phyloP scores from a whole-genome alignment of 2,113 vertebrate species.

The Ictalurus punctatus region DNA sequence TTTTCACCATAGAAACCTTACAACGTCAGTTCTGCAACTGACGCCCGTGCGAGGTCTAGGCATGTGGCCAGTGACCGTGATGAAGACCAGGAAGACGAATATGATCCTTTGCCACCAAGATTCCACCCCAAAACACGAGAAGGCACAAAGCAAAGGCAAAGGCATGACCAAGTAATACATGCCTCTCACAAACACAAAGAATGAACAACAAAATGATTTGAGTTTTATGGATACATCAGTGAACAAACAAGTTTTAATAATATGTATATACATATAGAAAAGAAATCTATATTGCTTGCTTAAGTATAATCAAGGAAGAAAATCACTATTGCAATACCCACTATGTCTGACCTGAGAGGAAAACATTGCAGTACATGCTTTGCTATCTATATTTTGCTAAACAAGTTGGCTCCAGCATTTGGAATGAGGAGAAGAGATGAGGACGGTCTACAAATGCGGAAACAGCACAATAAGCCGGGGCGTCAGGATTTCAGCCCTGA shows the following conservation, averaged over 20 bases:
- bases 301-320: neutral
- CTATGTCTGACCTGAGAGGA: neutral
- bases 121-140: constrained; percentile 45
- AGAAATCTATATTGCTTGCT: neutral
- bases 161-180: constrained; percentile 52
- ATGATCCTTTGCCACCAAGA: constrained; percentile 30
- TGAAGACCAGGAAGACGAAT: constrained; percentile 18
- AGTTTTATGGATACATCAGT: neutral
- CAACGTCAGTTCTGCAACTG: constrained; percentile 35
- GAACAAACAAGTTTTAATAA: neutral
- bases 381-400: constrained; percentile 3
- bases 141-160: constrained; percentile 21
- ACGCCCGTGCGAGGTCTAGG: constrained; percentile 39
- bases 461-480: neutral
- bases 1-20: constrained; percentile 54
- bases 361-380: neutral
- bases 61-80: constrained; percentile 18
- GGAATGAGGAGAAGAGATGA: constrained; percentile 15
- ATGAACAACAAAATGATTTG: neutral
- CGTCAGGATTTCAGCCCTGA: neutral
- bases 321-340: neutral
- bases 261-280: neutral
- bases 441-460: neutral
- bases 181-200: neutral
- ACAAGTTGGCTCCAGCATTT: constrained; percentile 8